Evolutionary conservation across 2,888 invertebrate genomes (phyloP), one percentile per base, ranked within the genome.

Genomic region (Ectemnius lituratus): DNA sequence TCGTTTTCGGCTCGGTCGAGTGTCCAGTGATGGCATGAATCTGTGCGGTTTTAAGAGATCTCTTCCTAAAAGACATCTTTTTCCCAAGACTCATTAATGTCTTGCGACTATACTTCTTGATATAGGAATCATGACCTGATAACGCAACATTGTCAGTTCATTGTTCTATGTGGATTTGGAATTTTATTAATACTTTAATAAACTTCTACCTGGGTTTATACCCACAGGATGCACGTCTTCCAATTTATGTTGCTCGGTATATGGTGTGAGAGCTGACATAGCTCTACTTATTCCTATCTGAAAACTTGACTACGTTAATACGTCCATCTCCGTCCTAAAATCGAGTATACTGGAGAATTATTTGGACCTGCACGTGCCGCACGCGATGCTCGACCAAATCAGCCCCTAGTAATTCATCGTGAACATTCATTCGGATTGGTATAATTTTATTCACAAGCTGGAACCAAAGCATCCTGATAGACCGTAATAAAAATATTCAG

Each of bases 311-410:
- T 11, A 37, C 5, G 37, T 37, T 37, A 37, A 8, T 11, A 37
- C 37, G 37, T 11, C 11, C 37, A 11, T 37, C 37, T 37, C 37
- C 37, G 37, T 37, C 37, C 37, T 37, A 16, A 11, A 52, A 52
- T 52, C 52, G 37, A 37, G 37, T 37, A 37, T 6, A 37, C 37
- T 37, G 8, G 75, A 66, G n/a, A 46, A 69, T 63, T 69, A 74
- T 80, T 84, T 76, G 86, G 88, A 94, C 95, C 91, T 94, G 92
- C 59, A 93, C 92, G 87, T 97, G 96, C 61, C 95, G 93, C 59
- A 97, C 95, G 79, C 94, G 93, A 89, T 98, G 98, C 87, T 98
- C 98, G 2, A 96, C 95, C 46, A 97, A 92, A 91, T 98, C 98
- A 0, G 98, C 97, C 0, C 98, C 98, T 14, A 98, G 91, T 60